Base-by-base conservation (phyloP, 2,888 invertebrate genomes). In the Uropetala carovei region DNA sequence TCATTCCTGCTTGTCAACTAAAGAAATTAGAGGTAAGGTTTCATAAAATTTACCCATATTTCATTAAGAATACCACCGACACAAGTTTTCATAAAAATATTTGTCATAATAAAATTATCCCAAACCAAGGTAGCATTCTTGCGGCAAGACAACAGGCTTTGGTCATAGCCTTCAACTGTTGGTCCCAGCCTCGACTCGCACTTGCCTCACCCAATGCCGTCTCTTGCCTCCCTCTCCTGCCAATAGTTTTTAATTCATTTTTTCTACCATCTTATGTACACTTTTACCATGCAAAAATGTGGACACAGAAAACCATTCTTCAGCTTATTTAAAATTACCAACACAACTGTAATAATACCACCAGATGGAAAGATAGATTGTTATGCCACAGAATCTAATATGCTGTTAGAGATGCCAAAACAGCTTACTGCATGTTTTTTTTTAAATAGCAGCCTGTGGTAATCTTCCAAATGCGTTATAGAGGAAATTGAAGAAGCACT, bases 41-140 rank as follows among this genome's bases (percentile, higher is more conserved):
- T 89, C 64, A 43, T 43, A 64, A 16, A 13, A 68, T 60, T 83
- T 68, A 89, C 89, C 89, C 89, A 89, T 64, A 89, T 89, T 89
- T 43, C 89, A 89, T 64, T 89, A 89, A 89, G 89, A 89, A 89
- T 89, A 89, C 89, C 89, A 89, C 89, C 89, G 56, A 89, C 64
- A 89, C 89, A 89, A 89, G 89, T 30, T 89, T 89, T 89, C 64
- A 89, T 89, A 89, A 89, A 86, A 89, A 89, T 89, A 89, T 89
- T 89, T 89, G 89, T 64, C 89, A 89, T 64, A 89, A 89, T 89
- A 89, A 89, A 89, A 89, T 89, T 89, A 89, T 89, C 64, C 89
- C 89, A 30, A 89, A 89, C 89, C 89, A 64, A 89, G 64, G 89
- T 89, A 89, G 89, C 89, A 89, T 86, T 86, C 86, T 86, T 30